Evolutionary conservation across 2,797 vertebrate species (phyloP), one percentile per base, ranked within the genome.

Genomic region (Manis pentadactyla): DNA sequence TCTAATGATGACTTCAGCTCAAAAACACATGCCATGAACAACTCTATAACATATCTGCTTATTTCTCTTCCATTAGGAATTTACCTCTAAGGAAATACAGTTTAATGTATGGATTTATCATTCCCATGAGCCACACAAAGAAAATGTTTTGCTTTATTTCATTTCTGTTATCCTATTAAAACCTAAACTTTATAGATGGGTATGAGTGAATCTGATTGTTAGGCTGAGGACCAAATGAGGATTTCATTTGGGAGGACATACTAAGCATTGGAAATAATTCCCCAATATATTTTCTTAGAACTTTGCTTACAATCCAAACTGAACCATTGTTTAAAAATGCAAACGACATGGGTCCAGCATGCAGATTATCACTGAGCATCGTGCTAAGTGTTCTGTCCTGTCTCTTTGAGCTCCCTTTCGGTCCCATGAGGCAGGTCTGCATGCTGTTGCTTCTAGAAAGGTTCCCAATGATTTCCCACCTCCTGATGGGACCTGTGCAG

Each of bases 1-100:
- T 63, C 10, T 10, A 29, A 42, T 29, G 8, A 46, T 1, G 13
- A 59, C 4, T 74, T 55, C n/a, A 57, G 12, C 31, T 69, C 14
- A 27, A 66, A 74, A 42, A 39, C n/a, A n/a, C 17, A 0, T 25
- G 12, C 3, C 8, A 7, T 19, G 37, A 66, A 21, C 49, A 55
- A 2, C 1, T 14, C 0, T 12, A 2, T 23, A 1, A 7, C 4
- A 27, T 2, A 17, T 4, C 18, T 0, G 29, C 12, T 4, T 29
- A 12, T 9, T 19, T 34, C 1, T n/a, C 34, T 46, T 49, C 18
- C 2, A 6, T 11, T 31, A 11, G n/a, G 46, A 27, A 18, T 75
- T 63, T 69, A 5, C 68, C 21, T 75, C n/a, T n/a, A n/a, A n/a
- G n/a, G n/a, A n/a, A n/a, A n/a, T 8, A 18, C 3, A 4, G 7